phyloP scores from a whole-genome alignment of 2,113 vertebrate genomes.

The Oreochromis aureus region DNA sequence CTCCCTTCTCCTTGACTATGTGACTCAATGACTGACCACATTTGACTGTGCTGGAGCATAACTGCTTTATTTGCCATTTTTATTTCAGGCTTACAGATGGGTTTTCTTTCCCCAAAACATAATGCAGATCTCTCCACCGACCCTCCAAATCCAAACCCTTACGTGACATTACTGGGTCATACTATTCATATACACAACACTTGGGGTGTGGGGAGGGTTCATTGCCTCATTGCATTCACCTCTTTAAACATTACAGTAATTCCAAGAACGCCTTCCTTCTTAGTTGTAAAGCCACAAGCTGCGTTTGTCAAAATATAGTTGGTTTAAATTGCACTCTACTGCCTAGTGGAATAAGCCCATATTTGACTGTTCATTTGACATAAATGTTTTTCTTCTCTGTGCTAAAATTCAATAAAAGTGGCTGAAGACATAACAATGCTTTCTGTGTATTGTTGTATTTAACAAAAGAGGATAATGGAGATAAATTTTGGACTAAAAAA shows the following conservation, averaged over 20 bases:
- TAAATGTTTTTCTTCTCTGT: neutral
- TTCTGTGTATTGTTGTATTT: neutral
- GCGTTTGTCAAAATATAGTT: neutral
- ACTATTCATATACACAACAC: conserved; percentile 46
- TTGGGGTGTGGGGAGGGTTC: neutral
- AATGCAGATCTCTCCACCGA: neutral
- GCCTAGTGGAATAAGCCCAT: neutral
- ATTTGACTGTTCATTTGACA: neutral
- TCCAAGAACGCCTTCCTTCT: neutral
- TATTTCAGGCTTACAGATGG: neutral
- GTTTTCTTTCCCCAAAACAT: neutral
- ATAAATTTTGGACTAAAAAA: neutral
- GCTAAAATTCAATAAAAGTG: neutral
- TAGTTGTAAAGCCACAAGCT: neutral
- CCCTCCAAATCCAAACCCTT: conserved; percentile 4
- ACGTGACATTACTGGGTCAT: conserved; percentile 59
- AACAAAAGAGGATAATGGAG: neutral
- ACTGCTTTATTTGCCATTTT: neutral
- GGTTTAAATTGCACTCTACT: neutral
- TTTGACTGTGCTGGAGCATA: neutral
- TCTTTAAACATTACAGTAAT: conserved; percentile 31
- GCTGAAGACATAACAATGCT: neutral
- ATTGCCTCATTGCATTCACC: conserved; percentile 10
- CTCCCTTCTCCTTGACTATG: neutral
- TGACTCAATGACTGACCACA: neutral